Base-by-base conservation (phyloP, 2,797 vertebrate species). In the Hipposideros larvatus region DNA sequence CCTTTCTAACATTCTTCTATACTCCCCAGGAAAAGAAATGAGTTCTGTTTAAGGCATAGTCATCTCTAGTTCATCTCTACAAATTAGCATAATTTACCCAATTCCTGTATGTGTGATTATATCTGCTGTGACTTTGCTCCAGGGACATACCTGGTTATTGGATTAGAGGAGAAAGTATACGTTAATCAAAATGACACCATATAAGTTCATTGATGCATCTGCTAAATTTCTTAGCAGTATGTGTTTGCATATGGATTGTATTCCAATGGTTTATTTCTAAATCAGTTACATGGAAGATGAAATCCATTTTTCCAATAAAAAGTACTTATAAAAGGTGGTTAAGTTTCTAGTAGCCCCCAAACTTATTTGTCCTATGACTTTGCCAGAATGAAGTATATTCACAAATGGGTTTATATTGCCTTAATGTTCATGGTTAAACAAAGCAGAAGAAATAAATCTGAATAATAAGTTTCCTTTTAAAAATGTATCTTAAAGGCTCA, bases 251-350 rank as follows among this genome's bases (percentile, higher is more conserved):
- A 68, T 82, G 19, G 41, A 74, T 80, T 79, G 21, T 59, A 59
- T 79, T 79, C 41, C 57, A 78, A 48, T 77, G 15, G 15, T 55
- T 86, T 34, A 83, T 85, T 93, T 94, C 41, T 83, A 96, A 94
- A 82, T 78, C 51, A 97, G 59, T 87, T 75, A 7, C 19, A 21
- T 86, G 37, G 19, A 68, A 90, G 9, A 61, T 63, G 26, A 84
- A 95, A 94, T 71, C 48, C 26, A 90, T 77, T 95, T 96, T 95
- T 94, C 7, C n/a, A 70, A 46, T 92, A 46, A 90, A 88, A 92
- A 65, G 53, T 37, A 70, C 28, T 90, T 94, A 22, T 22, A 73
- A 95, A 90, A 79, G 15, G 21, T 83, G 7, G 22, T 75, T 87
- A 90, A 7, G 18, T 85, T 96, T 82, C 48, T 22, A 96, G 24